phyloP scores from a whole-genome alignment of 2,113 vertebrate genomes.

The Catharus fuscescens region DNA sequence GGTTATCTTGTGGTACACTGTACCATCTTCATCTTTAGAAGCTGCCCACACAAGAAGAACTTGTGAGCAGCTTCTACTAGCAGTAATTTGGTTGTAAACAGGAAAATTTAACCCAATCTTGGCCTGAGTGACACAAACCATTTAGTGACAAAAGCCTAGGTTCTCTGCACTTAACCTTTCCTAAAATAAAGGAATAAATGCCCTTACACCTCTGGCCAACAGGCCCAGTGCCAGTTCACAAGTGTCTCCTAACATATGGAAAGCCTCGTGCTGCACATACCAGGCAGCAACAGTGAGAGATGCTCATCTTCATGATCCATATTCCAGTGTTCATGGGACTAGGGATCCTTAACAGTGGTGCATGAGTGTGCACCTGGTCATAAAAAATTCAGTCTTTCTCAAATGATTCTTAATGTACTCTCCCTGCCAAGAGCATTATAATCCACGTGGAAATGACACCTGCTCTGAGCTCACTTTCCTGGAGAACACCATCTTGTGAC shows the following conservation, averaged over 20 bases:
- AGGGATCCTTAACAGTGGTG: neutral
- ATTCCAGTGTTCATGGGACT: neutral
- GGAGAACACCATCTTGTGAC: neutral
- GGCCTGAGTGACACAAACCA: neutral
- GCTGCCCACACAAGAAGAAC: neutral
- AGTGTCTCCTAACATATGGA: neutral
- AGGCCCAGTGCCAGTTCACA: neutral
- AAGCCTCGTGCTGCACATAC: neutral
- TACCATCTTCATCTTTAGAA: neutral
- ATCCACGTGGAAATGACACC: neutral
- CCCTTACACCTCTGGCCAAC: neutral
- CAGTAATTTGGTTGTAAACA: neutral
- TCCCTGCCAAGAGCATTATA: neutral
- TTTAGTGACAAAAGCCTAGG: neutral
- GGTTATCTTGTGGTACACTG: neutral
- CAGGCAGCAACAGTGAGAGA: neutral
- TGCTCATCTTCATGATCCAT: neutral
- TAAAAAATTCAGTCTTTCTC: slow-evolving; percentile 19
- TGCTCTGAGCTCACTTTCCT: neutral
- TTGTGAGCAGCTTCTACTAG: neutral
- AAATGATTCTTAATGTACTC: neutral
- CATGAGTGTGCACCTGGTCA: neutral
- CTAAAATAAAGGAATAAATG: neutral
- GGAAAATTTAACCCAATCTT: neutral
- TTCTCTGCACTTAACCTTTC: neutral